Evolutionary conservation across 2,888 invertebrate genomes (phyloP).

Genomic region (Dimorphilus gyrociliatus): DNA sequence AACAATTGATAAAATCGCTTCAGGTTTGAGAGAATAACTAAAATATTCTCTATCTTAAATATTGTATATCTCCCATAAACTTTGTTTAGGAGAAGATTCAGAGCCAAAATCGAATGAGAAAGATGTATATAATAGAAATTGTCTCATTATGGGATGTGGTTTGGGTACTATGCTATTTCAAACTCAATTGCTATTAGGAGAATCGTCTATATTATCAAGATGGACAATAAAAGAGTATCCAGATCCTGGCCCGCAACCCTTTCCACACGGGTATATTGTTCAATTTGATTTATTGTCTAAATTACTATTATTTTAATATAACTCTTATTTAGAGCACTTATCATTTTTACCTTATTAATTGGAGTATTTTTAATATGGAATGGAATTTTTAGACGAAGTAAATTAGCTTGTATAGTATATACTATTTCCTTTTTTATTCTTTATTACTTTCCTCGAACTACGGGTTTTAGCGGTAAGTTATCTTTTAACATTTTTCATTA

Average conservation of each 20-base stretch:
- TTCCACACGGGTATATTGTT: conserved; percentile 30
- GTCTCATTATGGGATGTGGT: conserved; percentile 21
- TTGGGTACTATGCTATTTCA: conserved; percentile 33
- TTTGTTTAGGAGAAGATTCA: too few species aligned
- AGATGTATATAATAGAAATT: too few species aligned
- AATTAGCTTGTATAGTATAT: too few species aligned
- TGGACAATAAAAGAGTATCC: conserved; percentile 34
- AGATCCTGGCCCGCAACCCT: conserved; percentile 27
- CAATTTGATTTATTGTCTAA: not conserved
- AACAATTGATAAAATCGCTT: conserved; percentile 21
- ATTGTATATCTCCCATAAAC: too few species aligned
- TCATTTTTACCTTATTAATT: not conserved
- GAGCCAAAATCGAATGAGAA: too few species aligned
- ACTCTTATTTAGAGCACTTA: not conserved
- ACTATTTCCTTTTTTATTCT: too few species aligned
- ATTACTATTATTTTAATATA: too few species aligned
- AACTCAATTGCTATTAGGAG: conserved; percentile 32
- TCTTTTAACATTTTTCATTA: too few species aligned
- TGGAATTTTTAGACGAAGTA: too few species aligned
- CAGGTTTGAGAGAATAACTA: conserved; percentile 13
- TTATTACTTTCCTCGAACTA: too few species aligned
- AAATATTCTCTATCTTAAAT: too few species aligned
- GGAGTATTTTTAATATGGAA: conserved; percentile 1
- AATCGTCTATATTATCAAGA: conserved; percentile 30
- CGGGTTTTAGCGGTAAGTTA: too few species aligned